A percentile compares a stretch with the other conserved stretches of the same genome.
Evolutionary conservation across 2,888 invertebrate species (phyloP).

Genomic region (Pristionchus arcanus): DNA sequence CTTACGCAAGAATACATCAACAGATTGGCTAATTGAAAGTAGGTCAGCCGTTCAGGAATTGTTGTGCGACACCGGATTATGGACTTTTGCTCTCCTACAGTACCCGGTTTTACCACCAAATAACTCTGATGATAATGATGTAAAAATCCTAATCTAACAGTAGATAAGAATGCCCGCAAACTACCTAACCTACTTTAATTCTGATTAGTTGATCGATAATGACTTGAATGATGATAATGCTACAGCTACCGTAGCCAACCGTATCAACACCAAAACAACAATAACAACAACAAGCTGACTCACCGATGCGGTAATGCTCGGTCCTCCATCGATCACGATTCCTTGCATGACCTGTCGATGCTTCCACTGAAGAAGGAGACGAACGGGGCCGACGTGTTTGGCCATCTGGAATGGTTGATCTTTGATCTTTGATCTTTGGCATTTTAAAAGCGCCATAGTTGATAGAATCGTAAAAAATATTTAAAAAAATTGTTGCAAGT

Average conservation of each 20-base stretch:
- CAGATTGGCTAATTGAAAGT: constrained; percentile 33
- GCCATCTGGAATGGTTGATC: background rate
- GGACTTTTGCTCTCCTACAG: too few species aligned
- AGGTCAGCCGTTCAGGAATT: background rate
- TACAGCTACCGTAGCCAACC: background rate
- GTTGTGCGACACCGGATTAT: background rate
- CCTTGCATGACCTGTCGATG: constrained; percentile 59
- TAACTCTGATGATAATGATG: too few species aligned
- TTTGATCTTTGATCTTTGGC: too few species aligned
- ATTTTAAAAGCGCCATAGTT: too few species aligned
- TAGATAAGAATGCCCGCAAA: too few species aligned
- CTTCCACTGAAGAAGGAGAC: constrained; percentile 66
- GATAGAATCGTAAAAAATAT: too few species aligned
- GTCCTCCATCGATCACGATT: constrained; percentile 53
- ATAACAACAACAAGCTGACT: constrained; percentile 39
- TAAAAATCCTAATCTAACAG: too few species aligned
- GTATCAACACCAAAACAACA: background rate
- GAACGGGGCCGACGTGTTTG: constrained; percentile 38
- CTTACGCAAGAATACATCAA: constrained; percentile 15
- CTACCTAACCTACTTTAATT: too few species aligned
- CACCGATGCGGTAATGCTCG: constrained; percentile 78
- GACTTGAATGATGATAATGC: too few species aligned
- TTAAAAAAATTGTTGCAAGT: too few species aligned
- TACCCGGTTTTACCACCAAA: too few species aligned
- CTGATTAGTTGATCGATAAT: too few species aligned